Evolutionary conservation across 2,888 invertebrate species (phyloP).

Genomic region (Pristionchus arcanus): DNA sequence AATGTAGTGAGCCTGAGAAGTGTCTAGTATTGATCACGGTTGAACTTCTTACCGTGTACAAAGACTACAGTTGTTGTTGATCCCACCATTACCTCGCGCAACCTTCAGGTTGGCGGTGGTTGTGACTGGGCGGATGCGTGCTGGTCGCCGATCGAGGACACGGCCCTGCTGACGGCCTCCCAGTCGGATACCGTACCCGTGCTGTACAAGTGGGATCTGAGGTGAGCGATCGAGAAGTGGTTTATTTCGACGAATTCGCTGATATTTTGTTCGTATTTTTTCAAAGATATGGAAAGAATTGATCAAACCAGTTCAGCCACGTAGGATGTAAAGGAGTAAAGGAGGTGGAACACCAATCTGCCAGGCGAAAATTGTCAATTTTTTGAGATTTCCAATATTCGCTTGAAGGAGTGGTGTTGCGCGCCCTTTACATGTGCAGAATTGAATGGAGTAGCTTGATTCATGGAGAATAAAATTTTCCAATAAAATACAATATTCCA

Average conservation of each 20-base stretch:
- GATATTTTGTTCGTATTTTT: neutral
- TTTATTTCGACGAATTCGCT: neutral
- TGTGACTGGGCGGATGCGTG: conserved; percentile 62
- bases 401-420: no score
- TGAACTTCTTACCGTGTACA: no score
- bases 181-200: conserved; percentile 60
- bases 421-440: no score
- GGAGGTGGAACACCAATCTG: no score
- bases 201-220: conserved; percentile 62
- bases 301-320: neutral
- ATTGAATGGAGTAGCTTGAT: no score
- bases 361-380: no score
- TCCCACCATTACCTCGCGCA: neutral
- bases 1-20: no score
- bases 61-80: no score
- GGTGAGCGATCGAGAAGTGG: conserved; percentile 22
- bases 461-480: no score
- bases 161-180: conserved; percentile 40
- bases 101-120: conserved; percentile 51
- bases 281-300: neutral
- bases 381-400: no score
- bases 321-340: no score
- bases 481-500: neutral
- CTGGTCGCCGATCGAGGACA: conserved; percentile 60
- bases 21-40: no score